Conservation (phyloP, 2,797 vertebrate genomes). For the Acropternis orthonyx region DNA sequence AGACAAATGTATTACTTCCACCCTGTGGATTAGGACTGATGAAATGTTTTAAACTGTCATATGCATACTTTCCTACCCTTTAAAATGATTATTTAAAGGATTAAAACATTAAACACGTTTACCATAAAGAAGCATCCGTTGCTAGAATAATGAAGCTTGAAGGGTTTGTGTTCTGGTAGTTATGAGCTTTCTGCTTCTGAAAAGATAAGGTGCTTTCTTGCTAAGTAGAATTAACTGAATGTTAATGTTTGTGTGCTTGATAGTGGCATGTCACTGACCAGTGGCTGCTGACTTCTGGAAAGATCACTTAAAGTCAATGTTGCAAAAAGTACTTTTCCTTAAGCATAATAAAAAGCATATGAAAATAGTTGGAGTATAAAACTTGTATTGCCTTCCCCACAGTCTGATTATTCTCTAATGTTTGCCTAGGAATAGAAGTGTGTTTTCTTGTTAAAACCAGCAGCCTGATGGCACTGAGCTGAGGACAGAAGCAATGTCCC, state of each 20-base stretch:
- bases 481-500: neutral
- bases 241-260: neutral
- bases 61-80: neutral
- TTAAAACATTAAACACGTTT: neutral
- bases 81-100: conserved; percentile 11
- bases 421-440: neutral
- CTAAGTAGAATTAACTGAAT: neutral
- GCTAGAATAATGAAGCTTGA: conserved; percentile 28
- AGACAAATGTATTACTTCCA: neutral
- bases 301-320: neutral
- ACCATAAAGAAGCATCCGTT: neutral
- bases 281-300: neutral
- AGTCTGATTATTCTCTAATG: neutral
- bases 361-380: neutral
- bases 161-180: neutral
- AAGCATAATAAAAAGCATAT: neutral
- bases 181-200: conserved; percentile 9
- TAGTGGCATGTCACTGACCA: neutral
- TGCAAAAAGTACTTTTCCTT: neutral
- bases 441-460: neutral
- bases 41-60: neutral
- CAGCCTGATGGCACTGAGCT: neutral
- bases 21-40: neutral
- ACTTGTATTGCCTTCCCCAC: neutral
- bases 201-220: neutral